Conservation (phyloP, 2,888 invertebrate genomes). For the Yponomeuta plumbellus region DNA sequence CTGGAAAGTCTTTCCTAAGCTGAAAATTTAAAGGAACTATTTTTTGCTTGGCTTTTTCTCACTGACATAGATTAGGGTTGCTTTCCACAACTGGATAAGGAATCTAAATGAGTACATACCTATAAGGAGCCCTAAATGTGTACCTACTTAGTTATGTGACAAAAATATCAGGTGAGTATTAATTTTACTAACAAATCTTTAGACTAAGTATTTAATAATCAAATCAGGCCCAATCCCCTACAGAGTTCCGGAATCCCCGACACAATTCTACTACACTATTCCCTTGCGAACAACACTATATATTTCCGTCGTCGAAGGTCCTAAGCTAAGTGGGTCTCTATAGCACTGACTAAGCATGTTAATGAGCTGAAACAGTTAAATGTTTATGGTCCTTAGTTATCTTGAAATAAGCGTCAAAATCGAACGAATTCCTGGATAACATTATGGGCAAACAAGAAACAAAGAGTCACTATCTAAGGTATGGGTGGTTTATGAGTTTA, state of each 20-base stretch:
- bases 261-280: not conserved
- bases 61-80: too few relatives aligned
- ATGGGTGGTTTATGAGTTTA: not conserved
- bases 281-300: not conserved
- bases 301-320: constrained; percentile 28
- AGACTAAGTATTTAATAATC: not conserved
- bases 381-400: not conserved
- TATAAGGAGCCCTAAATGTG: too few relatives aligned
- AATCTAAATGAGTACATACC: too few relatives aligned
- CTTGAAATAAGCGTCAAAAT: not conserved
- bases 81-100: too few relatives aligned
- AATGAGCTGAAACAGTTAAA: constrained; percentile 19
- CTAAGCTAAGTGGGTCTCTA: constrained; percentile 24
- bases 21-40: too few relatives aligned
- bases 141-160: too few relatives aligned
- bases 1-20: too few relatives aligned
- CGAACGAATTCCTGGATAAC: not conserved
- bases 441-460: not conserved
- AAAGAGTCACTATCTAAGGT: constrained; percentile 15
- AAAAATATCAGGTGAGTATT: not conserved
- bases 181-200: not conserved
- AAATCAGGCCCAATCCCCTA: not conserved
- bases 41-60: too few relatives aligned
- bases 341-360: constrained; percentile 27
- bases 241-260: not conserved